Conservation (phyloP, 2,797 vertebrate species). For the Mormyrus proboscirostris region DNA sequence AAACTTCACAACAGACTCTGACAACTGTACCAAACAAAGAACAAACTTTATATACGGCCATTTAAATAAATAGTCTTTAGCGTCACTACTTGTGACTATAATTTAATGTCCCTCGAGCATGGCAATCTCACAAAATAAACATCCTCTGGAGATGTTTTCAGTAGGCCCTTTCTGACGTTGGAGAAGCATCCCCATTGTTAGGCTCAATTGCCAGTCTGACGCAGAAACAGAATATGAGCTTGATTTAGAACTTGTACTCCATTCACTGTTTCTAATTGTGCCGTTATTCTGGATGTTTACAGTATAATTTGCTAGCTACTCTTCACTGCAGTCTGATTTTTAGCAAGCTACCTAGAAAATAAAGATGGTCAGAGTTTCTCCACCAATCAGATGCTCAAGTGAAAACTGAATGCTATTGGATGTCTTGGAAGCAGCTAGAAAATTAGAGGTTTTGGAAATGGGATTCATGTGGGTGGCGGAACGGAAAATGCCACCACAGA, state of each 20-base stretch:
- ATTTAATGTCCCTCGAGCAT: neutral
- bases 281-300: neutral
- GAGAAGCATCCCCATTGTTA: neutral
- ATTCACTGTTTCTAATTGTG: neutral
- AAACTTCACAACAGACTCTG: neutral
- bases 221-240: neutral
- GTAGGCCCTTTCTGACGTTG: neutral
- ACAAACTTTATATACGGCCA: neutral
- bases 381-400: neutral
- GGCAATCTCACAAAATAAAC: neutral
- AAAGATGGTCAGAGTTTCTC: neutral
- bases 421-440: neutral
- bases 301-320: neutral
- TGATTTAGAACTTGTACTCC: neutral
- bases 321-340: neutral
- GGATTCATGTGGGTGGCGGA: neutral
- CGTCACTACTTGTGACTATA: neutral
- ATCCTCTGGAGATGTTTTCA: neutral
- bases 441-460: neutral
- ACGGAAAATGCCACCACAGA: neutral
- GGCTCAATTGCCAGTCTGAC: neutral
- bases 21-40: neutral
- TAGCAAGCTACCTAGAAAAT: neutral
- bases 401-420: neutral
- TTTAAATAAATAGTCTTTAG: neutral